Conservation (phyloP, 2,113 vertebrate genomes). For the Bubo scandiacus region DNA sequence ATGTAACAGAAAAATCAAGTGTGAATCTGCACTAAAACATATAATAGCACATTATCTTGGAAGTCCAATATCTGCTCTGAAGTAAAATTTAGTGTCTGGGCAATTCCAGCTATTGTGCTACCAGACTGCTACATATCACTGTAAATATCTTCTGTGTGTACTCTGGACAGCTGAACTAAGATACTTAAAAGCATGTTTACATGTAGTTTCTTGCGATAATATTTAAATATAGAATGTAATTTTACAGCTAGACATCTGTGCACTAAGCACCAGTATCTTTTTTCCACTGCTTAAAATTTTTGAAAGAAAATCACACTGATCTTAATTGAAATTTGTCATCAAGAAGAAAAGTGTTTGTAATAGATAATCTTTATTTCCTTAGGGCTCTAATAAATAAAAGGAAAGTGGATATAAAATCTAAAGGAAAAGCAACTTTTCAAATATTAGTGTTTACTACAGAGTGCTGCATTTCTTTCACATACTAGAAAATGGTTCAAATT, state of each 20-base stretch:
- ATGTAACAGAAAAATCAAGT: conserved; percentile 40
- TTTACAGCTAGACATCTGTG: neutral
- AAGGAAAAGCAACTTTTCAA: conserved; percentile 45
- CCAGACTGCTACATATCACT: neutral
- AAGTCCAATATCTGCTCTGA: neutral
- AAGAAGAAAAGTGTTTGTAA: conserved; percentile 6
- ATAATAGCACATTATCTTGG: neutral
- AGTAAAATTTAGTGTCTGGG: neutral
- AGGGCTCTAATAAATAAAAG: conserved; percentile 26
- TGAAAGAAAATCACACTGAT: neutral
- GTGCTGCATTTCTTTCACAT: conserved; percentile 58
- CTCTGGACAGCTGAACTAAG: neutral
- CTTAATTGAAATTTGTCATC: neutral
- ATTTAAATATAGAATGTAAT: neutral
- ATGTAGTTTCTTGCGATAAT: neutral
- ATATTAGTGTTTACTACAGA: conserved; percentile 57
- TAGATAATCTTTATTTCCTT: conserved; percentile 13
- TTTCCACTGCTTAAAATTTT: neutral
- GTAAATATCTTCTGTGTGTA: neutral
- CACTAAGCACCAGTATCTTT: neutral
- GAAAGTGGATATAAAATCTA: conserved; percentile 36
- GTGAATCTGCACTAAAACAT: conserved; percentile 5
- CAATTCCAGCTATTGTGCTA: neutral
- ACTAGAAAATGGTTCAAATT: conserved; percentile 72
- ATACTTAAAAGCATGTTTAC: neutral